phyloP scores from a whole-genome alignment of 2,888 invertebrate genomes.

The Magallana nippona region DNA sequence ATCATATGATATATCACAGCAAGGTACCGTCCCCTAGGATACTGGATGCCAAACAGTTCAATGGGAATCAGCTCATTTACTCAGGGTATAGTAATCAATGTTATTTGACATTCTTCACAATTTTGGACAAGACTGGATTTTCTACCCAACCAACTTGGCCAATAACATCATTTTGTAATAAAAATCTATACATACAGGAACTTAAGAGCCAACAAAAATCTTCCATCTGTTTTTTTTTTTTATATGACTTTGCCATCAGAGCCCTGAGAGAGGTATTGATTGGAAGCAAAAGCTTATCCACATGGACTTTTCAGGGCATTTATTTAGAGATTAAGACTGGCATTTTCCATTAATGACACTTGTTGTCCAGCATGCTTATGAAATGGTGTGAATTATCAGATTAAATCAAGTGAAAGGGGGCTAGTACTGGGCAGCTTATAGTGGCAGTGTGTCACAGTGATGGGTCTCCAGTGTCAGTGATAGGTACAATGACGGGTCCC shows the following conservation, averaged over 20 bases:
- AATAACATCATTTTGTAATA: neutral
- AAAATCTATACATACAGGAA: neutral
- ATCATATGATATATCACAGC: no score
- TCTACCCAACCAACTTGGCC: no score
- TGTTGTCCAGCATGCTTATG: conserved; percentile 23
- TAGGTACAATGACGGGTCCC: no score
- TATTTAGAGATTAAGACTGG: conserved; percentile 25
- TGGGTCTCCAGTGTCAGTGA: no score
- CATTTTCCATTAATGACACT: conserved; percentile 26
- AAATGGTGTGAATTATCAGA: conserved; percentile 14
- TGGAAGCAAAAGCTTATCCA: conserved; percentile 2
- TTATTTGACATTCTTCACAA: no score
- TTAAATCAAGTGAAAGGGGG: neutral
- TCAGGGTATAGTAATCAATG: no score
- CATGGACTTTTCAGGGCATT: conserved; percentile 14
- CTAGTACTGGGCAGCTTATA: neutral
- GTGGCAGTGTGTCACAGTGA: no score
- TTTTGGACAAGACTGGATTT: no score
- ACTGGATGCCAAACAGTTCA: no score
- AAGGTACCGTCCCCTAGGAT: no score
- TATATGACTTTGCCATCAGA: neutral
- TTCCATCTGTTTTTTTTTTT: neutral
- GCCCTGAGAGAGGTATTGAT: conserved; percentile 1
- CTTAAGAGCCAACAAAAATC: neutral
- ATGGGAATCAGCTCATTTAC: no score